A percentile compares a stretch with the other conserved stretches of the same genome.
Evolutionary conservation across 1,140 invertebrate species (phyloP).

Genomic region (Anastrepha obliqua): DNA sequence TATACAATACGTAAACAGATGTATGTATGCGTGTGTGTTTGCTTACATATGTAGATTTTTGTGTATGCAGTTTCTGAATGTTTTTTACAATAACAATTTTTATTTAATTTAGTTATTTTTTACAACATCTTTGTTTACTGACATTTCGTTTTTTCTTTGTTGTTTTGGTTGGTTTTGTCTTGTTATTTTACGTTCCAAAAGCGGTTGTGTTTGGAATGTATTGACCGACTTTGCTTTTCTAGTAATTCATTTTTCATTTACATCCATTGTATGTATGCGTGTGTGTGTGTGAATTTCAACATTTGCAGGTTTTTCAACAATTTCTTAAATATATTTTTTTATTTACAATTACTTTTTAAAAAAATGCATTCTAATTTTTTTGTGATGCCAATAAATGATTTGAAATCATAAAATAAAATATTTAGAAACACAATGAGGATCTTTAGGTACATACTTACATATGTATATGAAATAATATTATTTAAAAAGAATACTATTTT

Average conservation of each 20-base stretch:
- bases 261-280: not conserved
- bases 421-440: too few relatives aligned
- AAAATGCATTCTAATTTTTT: too few relatives aligned
- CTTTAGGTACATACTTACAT: too few relatives aligned
- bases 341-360: too few relatives aligned
- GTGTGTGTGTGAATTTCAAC: not conserved
- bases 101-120: constrained; percentile 33
- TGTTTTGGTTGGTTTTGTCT: not conserved
- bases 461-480: too few relatives aligned
- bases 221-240: constrained; percentile 59
- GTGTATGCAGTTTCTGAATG: too few relatives aligned
- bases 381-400: too few relatives aligned
- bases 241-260: not conserved
- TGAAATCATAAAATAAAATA: too few relatives aligned
- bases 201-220: constrained; percentile 39
- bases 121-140: not conserved
- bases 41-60: not conserved
- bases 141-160: not conserved
- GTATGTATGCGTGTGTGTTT: not conserved
- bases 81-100: constrained; percentile 36
- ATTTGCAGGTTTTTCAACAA: not conserved
- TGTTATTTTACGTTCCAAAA: too few relatives aligned
- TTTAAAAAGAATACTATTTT: too few relatives aligned
- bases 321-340: not conserved
- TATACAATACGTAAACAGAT: not conserved